Conservation (phyloP, 1,140 invertebrate species). For the Drosophila setifemur region DNA sequence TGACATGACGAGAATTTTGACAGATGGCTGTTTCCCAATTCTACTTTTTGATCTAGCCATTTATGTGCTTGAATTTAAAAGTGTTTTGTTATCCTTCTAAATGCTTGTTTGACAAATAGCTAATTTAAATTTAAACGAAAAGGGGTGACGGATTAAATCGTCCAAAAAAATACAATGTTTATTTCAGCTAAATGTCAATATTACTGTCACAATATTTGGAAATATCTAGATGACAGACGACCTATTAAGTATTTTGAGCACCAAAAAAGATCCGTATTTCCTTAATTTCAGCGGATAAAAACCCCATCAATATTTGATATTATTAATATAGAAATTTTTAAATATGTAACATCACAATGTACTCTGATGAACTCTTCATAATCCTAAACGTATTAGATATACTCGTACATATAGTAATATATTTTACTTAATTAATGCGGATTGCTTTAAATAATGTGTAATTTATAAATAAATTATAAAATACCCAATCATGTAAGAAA, state of each 20-base stretch:
- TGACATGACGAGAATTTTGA: conserved; percentile 77
- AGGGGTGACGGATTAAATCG: conserved; percentile 49
- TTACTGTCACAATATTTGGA: conserved; percentile 69
- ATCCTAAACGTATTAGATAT: too few relatives aligned
- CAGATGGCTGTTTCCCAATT: conserved; percentile 75
- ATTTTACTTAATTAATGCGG: too few relatives aligned
- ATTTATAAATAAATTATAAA: too few relatives aligned
- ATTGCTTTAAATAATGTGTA: too few relatives aligned
- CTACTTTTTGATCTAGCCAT: conserved; percentile 78
- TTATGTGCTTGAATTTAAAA: conserved; percentile 66
- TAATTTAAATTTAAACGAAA: conserved; percentile 63
- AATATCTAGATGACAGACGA: conserved; percentile 24
- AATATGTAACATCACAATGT: too few relatives aligned
- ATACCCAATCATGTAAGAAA: too few relatives aligned
- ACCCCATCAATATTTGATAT: too few relatives aligned
- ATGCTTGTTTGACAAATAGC: conserved; percentile 69
- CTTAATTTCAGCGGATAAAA: background rate
- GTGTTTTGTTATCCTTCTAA: conserved; percentile 75
- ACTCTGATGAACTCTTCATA: too few relatives aligned
- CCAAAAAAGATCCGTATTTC: background rate
- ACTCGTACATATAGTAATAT: too few relatives aligned
- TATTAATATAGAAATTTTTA: too few relatives aligned
- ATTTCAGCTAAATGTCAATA: conserved; percentile 37
- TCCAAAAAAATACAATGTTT: conserved; percentile 27
- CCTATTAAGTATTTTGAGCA: conserved; percentile 3